phyloP scores from a whole-genome alignment of 2,888 invertebrate genomes.

The Scelioninae gen. 2 region DNA sequence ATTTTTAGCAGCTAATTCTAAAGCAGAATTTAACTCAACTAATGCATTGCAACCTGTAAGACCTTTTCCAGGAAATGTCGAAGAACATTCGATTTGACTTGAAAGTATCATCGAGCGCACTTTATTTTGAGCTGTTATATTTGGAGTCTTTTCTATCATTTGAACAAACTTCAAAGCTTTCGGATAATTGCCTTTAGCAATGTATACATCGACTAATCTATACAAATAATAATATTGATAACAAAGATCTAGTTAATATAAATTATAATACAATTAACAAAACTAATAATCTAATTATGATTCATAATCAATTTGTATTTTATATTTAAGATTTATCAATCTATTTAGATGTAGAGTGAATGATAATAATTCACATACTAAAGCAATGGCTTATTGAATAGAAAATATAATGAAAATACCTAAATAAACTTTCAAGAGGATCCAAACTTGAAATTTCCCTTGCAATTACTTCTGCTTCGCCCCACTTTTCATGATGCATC shows the following conservation, averaged over 20 bases:
- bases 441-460: conserved; percentile 76
- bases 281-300: neutral
- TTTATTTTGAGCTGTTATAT: conserved; percentile 72
- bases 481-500: conserved; percentile 76
- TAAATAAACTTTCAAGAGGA: conserved; percentile 75
- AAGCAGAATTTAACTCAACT: conserved; percentile 81
- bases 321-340: too few species aligned
- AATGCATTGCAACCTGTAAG: conserved; percentile 76
- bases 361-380: too few species aligned
- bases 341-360: too few species aligned
- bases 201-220: conserved; percentile 73
- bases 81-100: conserved; percentile 80
- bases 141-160: conserved; percentile 64
- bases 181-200: conserved; percentile 73
- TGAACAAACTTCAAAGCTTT: conserved; percentile 68
- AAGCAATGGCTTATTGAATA: too few species aligned
- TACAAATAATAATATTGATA: too few species aligned
- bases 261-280: too few species aligned
- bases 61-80: conserved; percentile 78
- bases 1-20: conserved; percentile 84
- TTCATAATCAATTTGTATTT: neutral
- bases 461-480: conserved; percentile 76
- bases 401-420: conserved; percentile 62
- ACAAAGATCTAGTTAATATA: too few species aligned
- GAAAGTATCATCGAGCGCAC: conserved; percentile 83